Evolutionary conservation across 2,888 invertebrate species (phyloP).

Genomic region (Atherix ibis): DNA sequence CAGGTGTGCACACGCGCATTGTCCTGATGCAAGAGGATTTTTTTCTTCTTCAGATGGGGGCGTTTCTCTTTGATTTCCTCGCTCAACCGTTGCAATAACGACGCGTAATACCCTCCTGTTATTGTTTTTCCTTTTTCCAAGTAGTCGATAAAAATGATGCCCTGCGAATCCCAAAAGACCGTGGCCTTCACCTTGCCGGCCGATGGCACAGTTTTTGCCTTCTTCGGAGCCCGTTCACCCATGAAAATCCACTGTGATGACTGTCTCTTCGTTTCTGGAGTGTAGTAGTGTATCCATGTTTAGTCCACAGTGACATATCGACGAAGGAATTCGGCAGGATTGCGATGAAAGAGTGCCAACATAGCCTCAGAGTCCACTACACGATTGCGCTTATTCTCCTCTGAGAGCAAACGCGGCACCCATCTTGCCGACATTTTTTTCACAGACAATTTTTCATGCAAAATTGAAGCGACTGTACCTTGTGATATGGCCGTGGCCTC

Average conservation of each 20-base stretch:
- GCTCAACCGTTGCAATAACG: constrained; percentile 10
- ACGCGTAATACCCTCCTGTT: constrained; percentile 10
- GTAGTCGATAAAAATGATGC: not conserved
- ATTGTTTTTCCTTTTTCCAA: not conserved
- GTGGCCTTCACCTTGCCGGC: not conserved
- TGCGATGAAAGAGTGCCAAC: not conserved
- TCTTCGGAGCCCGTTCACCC: not conserved
- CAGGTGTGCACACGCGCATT: constrained; percentile 5
- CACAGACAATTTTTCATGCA: constrained; percentile 1
- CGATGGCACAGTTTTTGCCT: not conserved
- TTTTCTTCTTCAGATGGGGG: constrained; percentile 11
- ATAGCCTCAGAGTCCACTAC: not conserved
- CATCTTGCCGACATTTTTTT: not conserved
- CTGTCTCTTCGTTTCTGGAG: not conserved
- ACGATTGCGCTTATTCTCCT: constrained; percentile 3
- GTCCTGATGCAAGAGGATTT: constrained; percentile 7
- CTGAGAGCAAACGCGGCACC: constrained; percentile 1
- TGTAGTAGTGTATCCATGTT: not conserved
- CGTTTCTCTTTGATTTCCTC: constrained; percentile 12
- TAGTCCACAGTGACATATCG: not conserved
- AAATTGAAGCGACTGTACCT: not conserved
- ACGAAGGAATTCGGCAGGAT: constrained; percentile 2
- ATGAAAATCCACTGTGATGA: not conserved
- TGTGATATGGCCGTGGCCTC: not conserved
- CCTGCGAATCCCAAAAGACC: not conserved